Evolutionary conservation across 1,140 invertebrate genomes (phyloP), one percentile per base, ranked within the genome.

Genomic region (Zelostemma sp.): DNA sequence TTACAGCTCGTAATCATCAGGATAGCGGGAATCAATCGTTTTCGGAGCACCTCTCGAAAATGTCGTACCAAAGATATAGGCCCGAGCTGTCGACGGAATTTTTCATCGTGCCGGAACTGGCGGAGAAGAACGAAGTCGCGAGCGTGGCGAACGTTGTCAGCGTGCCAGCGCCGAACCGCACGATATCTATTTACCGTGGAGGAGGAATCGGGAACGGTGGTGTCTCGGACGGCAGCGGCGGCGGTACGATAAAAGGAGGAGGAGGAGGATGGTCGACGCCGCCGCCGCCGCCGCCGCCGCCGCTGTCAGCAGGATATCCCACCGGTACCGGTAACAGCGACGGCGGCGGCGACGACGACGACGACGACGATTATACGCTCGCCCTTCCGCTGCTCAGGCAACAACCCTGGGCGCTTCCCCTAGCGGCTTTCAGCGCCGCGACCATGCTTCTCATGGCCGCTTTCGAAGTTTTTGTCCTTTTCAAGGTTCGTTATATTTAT

Each of bases 381-480:
- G 64, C 58, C 35, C 65, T 68, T 54, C 79, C 59, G 8, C 78
- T 89, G 9, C 87, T 94, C 28, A 84, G 92, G 53, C 86, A 89
- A 62, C 92, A 95, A 76, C 88, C 91, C 1, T 97, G 95, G 95
- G 93, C 95, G 2, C 89, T 96, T 64, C 94, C 95, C 0, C 88
- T 97, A 14, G 86, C 96, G 11, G 91, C 92, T 1, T 86, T 95
- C 33, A 90, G 94, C 41, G 90, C 91, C 8, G 87, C 93, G 15
- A 91, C 92, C 45, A 93, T 96, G 88, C 80, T 93, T 0, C 88
- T 93, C 64, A 94, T 97, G 80, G 87, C 91, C 11, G 89, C 91
- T 14, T 96, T 97, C 76, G 95, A 97, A 84, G 90, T 93, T 54
- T 96, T 95, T 77, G 93, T 97, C n/a, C 85, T 97, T 55, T 94